phyloP scores from a whole-genome alignment of 1,140 invertebrate genomes.

The Diabrotica virgifera region DNA sequence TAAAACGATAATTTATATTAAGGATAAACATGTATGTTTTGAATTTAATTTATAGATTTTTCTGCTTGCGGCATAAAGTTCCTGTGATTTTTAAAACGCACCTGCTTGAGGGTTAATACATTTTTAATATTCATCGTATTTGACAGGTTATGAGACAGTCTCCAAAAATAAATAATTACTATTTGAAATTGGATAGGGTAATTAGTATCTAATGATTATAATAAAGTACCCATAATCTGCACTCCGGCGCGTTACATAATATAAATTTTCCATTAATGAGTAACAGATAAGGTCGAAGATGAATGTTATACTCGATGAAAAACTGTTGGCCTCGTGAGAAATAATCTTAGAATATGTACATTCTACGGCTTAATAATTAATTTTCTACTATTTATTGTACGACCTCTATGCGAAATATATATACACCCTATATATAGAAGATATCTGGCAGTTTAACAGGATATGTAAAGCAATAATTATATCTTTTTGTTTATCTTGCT shows the following conservation, averaged over 20 bases:
- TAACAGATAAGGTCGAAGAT: not conserved
- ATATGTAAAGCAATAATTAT: not conserved
- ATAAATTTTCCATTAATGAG: constrained; percentile 3
- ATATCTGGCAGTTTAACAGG: not conserved
- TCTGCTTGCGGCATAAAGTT: no score
- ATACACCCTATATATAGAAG: not conserved
- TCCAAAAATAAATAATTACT: not conserved
- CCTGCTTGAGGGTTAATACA: no score
- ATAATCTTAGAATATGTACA: constrained; percentile 1
- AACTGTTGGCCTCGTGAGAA: constrained; percentile 1
- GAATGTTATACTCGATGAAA: not conserved
- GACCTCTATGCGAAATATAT: not conserved
- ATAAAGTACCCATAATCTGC: not conserved
- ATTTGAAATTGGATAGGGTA: not conserved
- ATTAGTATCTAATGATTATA: not conserved
- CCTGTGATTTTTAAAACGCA: no score
- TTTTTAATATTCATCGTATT: no score
- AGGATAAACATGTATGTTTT: no score
- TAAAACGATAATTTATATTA: no score
- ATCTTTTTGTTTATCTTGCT: not conserved
- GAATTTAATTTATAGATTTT: no score
- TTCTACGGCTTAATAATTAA: not conserved
- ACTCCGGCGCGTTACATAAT: not conserved
- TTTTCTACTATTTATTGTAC: not conserved
- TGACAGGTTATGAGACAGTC: no score